These are phyloP conservation scores for Propithecus deckenii DNA, from an alignment of 2,797 vertebrate species.

Conservation along the genomic window DNA sequence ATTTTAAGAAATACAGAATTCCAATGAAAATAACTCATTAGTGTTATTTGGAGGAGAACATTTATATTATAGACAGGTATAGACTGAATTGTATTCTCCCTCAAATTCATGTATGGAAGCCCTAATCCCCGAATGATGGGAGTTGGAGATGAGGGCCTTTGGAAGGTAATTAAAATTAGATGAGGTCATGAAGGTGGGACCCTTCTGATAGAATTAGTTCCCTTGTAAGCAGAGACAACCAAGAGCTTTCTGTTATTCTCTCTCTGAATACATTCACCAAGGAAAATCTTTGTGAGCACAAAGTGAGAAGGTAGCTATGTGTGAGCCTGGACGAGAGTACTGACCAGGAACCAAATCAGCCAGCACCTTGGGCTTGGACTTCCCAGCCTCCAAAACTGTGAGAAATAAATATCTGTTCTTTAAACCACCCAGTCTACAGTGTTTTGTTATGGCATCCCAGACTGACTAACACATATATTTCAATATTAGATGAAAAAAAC, in stretches of 20 bases:
- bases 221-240: not conserved
- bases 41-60: not conserved
- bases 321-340: not conserved
- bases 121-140: not conserved
- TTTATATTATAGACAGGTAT: not conserved
- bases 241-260: not conserved
- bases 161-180: not conserved
- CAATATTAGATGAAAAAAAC: not conserved
- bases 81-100: not conserved
- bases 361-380: not conserved
- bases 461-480: not conserved
- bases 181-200: fast-evolving
- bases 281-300: not conserved
- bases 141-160: not conserved
- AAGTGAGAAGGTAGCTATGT: not conserved
- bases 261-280: fast-evolving
- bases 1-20: not conserved
- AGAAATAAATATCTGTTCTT: not conserved
- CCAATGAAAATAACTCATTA: not conserved
- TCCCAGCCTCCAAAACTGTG: not conserved
- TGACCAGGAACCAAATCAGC: not conserved
- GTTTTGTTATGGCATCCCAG: not conserved
- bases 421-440: not conserved
- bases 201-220: not conserved
- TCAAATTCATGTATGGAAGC: not conserved